A percentile compares a stretch with the other conserved stretches of the same genome.
These are phyloP conservation scores for Sylvilagus floridanus DNA, from an alignment of 2,797 vertebrate genomes.

Conservation along the genomic window DNA sequence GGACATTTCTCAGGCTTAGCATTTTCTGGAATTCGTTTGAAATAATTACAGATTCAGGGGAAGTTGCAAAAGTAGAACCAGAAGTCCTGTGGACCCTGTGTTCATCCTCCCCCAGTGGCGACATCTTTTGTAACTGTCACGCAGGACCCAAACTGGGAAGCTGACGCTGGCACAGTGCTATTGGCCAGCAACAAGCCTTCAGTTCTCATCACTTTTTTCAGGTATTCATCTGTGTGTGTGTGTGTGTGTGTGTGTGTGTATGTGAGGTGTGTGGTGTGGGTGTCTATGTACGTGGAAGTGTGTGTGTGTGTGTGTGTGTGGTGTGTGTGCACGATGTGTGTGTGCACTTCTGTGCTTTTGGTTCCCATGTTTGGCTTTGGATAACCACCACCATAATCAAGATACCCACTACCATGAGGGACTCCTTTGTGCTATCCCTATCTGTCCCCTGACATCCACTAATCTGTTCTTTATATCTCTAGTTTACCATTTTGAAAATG, in stretches of 20 bases:
- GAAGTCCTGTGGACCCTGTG: not conserved
- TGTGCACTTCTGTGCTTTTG: not conserved
- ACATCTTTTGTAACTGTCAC: not conserved
- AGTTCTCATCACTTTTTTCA: not conserved
- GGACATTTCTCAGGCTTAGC: conserved; percentile 29
- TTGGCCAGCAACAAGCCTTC: not conserved
- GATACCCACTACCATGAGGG: not conserved
- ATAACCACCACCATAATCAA: not conserved
- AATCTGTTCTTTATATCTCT: not conserved
- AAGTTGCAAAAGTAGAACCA: conserved; percentile 58
- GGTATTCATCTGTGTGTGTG: not conserved
- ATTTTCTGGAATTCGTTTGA: conserved; percentile 58
- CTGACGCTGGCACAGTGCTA: not conserved
- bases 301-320: no score
- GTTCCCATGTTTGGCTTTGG: not conserved
- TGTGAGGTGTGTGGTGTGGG: no score
- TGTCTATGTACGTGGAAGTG: no score
- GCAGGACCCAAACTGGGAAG: not conserved
- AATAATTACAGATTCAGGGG: conserved; percentile 50
- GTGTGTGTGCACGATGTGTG: not conserved
- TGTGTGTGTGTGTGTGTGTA: no score
- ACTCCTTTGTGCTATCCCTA: not conserved
- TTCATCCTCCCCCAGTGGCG: not conserved
- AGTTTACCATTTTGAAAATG: conserved; percentile 25
- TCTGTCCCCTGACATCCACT: not conserved